These are phyloP conservation scores for Scatophagus argus DNA, from an alignment of 2,113 vertebrate genomes.

Conservation along the genomic window DNA sequence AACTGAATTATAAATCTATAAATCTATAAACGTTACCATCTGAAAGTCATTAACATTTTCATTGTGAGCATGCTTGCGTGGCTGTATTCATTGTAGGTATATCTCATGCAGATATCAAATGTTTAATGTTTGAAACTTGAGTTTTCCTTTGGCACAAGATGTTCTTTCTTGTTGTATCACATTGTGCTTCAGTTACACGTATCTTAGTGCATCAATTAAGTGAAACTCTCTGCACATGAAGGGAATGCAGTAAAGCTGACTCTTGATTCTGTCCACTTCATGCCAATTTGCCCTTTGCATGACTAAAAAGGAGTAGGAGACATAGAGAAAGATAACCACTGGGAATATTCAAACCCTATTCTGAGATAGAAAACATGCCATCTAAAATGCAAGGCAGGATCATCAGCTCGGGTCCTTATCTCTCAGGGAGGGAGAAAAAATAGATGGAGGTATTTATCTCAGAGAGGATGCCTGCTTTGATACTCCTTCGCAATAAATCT, in stretches of 20 bases:
- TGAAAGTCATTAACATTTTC: neutral
- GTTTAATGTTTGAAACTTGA: too few species aligned
- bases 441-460: conserved; percentile 68
- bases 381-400: conserved; percentile 40
- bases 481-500: conserved; percentile 69
- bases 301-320: conserved; percentile 23
- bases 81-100: too few species aligned
- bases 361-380: conserved; percentile 9
- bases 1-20: neutral
- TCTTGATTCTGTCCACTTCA: conserved; percentile 3
- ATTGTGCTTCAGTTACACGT: too few species aligned
- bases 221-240: neutral
- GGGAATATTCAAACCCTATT: conserved; percentile 32
- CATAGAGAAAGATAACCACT: neutral
- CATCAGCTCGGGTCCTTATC: conserved; percentile 56
- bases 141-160: too few species aligned
- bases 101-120: too few species aligned
- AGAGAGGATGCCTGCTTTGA: conserved; percentile 66
- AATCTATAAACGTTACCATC: neutral
- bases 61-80: too few species aligned
- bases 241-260: too few species aligned
- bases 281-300: conserved; percentile 10
- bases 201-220: too few species aligned
- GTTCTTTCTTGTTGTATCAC: neutral
- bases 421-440: conserved; percentile 21